A percentile compares a stretch with the other conserved stretches of the same genome.
Evolutionary conservation across 2,113 vertebrate genomes (phyloP).

Genomic region (Protobothrops flavoviridis): DNA sequence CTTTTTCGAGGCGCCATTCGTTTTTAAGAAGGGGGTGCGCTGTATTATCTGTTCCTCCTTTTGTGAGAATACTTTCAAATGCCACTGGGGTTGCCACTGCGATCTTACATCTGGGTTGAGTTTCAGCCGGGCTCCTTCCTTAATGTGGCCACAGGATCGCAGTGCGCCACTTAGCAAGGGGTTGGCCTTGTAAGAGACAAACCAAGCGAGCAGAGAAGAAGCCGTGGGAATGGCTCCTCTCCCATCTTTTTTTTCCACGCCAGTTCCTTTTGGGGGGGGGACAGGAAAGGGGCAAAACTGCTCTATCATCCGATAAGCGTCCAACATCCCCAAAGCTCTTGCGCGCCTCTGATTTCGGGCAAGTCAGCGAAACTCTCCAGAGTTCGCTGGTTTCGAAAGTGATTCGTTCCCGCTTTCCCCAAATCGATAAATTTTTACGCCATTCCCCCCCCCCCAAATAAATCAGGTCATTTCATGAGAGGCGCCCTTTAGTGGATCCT

Average conservation of each 20-base stretch:
- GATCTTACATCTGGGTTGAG: not conserved
- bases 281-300: not conserved
- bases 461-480: not conserved
- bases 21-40: not conserved
- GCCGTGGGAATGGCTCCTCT: not conserved
- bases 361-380: not conserved
- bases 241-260: not conserved
- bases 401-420: not conserved
- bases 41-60: not conserved
- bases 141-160: not conserved
- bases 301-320: not conserved
- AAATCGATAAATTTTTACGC: not conserved
- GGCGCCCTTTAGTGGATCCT: not conserved
- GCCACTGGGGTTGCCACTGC: not conserved
- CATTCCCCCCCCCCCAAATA: not conserved
- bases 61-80: not conserved
- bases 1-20: not conserved
- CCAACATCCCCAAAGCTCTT: not conserved
- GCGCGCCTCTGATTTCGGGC: not conserved
- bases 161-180: not conserved
- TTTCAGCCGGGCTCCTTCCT: not conserved
- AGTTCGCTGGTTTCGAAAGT: not conserved
- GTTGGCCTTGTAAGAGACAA: not conserved
- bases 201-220: not conserved
- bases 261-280: not conserved